Evolutionary conservation across 2,888 invertebrate genomes (phyloP).

Genomic region (Zaprionus lineosus): DNA sequence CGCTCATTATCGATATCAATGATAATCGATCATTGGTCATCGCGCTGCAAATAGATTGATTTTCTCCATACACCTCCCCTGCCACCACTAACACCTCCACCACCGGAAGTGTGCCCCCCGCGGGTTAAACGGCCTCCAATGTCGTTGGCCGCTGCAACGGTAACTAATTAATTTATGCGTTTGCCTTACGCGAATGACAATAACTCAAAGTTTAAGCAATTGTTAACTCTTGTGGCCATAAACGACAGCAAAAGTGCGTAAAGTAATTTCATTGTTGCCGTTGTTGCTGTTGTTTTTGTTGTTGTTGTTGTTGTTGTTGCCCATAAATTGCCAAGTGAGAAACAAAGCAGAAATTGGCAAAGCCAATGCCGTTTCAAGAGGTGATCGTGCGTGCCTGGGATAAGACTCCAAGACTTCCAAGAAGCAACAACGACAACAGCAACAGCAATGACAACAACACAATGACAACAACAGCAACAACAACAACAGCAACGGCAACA

Average conservation of each 20-base stretch:
- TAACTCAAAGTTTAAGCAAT: slow-evolving; percentile 60
- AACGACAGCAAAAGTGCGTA: slow-evolving; percentile 54
- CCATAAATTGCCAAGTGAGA: slow-evolving; percentile 59
- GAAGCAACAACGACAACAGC: slow-evolving; percentile 10
- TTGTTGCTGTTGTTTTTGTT: slow-evolving; percentile 11
- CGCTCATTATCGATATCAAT: slow-evolving; percentile 65
- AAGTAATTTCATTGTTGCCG: slow-evolving; percentile 14
- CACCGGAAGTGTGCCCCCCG: neutral
- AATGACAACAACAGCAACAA: slow-evolving; percentile 11
- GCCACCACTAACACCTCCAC: neutral
- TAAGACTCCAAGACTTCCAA: slow-evolving; percentile 40
- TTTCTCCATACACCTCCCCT: neutral
- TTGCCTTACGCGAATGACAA: slow-evolving; percentile 54
- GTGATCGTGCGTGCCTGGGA: slow-evolving; percentile 64
- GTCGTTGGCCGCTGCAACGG: too few relatives aligned
- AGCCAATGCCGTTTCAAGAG: slow-evolving; percentile 62
- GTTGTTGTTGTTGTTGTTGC: slow-evolving; percentile 26
- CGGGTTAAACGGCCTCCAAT: too few relatives aligned
- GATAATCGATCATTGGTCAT: slow-evolving; percentile 39
- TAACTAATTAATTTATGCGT: slow-evolving; percentile 56
- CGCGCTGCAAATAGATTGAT: neutral
- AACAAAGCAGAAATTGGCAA: slow-evolving; percentile 70
- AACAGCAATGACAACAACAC: slow-evolving; percentile 16
- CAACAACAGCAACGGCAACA: slow-evolving; percentile 25
- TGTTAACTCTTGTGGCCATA: too few relatives aligned